Evolutionary conservation across 2,888 invertebrate genomes (phyloP).

Genomic region (Globia sparganii): DNA sequence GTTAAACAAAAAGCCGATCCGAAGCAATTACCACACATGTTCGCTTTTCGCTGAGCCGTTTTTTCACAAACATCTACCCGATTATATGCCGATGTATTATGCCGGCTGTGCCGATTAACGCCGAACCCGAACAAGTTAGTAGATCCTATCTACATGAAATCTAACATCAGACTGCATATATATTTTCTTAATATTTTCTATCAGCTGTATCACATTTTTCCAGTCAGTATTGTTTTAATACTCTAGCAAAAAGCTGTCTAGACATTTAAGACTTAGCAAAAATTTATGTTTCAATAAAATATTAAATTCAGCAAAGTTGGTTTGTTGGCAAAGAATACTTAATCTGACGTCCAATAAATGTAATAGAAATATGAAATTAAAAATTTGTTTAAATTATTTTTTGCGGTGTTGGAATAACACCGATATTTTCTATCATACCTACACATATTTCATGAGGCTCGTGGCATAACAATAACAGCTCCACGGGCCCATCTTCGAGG

Average conservation of each 20-base stretch:
- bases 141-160: neutral
- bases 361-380: constrained; percentile 5
- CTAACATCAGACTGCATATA: neutral
- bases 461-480: no score
- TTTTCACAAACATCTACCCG: neutral
- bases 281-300: constrained; percentile 17
- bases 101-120: neutral
- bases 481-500: neutral
- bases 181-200: neutral
- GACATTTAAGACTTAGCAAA: neutral
- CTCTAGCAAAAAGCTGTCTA: constrained; percentile 11
- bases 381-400: neutral
- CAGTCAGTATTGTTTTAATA: constrained; percentile 6
- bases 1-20: neutral
- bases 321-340: constrained; percentile 10
- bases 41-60: neutral
- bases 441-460: no score
- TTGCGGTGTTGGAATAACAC: neutral
- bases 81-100: no score
- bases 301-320: neutral
- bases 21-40: neutral
- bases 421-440: neutral
- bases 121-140: neutral
- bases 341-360: constrained; percentile 8
- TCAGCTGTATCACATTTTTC: neutral